phyloP scores from a whole-genome alignment of 2,888 invertebrate genomes.

The Hirudinaria manillensis region DNA sequence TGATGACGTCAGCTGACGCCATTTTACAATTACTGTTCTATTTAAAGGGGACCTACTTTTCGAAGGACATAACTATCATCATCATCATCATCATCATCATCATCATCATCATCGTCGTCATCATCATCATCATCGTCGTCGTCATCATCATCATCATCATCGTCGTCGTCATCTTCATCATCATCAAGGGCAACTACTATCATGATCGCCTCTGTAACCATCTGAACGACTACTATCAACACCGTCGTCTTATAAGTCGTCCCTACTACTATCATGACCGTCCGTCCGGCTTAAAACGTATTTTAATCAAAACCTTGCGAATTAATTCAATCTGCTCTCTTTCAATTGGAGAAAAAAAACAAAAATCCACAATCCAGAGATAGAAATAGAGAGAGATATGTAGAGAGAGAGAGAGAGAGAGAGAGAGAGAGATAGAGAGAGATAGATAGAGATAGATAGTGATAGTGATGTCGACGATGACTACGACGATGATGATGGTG shows the following conservation, averaged over 20 bases:
- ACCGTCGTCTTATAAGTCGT: background rate
- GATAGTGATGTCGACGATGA: background rate
- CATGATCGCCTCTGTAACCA: background rate
- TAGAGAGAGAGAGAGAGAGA: too few relatives aligned
- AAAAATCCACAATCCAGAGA: too few relatives aligned
- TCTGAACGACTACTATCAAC: background rate
- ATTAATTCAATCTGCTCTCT: too few relatives aligned
- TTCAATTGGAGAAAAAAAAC: too few relatives aligned
- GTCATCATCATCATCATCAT: conserved; percentile 30
- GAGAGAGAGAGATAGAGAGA: background rate
- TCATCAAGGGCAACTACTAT: conserved; percentile 7
- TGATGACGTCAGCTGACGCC: too few relatives aligned
- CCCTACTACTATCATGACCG: background rate
- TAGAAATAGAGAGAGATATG: too few relatives aligned
- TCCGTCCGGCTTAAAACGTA: background rate
- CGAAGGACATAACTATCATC: background rate
- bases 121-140: conserved; percentile 33
- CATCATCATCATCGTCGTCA: conserved; percentile 26
- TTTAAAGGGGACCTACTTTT: too few relatives aligned
- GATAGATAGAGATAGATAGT: background rate
- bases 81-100: background rate
- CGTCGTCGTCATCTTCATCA: conserved; percentile 29
- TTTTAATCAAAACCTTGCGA: background rate
- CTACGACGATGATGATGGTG: background rate
- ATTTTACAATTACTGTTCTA: too few relatives aligned